These are phyloP conservation scores for Volucella bombylans DNA, from an alignment of 2,888 invertebrate genomes.

Conservation along the genomic window DNA sequence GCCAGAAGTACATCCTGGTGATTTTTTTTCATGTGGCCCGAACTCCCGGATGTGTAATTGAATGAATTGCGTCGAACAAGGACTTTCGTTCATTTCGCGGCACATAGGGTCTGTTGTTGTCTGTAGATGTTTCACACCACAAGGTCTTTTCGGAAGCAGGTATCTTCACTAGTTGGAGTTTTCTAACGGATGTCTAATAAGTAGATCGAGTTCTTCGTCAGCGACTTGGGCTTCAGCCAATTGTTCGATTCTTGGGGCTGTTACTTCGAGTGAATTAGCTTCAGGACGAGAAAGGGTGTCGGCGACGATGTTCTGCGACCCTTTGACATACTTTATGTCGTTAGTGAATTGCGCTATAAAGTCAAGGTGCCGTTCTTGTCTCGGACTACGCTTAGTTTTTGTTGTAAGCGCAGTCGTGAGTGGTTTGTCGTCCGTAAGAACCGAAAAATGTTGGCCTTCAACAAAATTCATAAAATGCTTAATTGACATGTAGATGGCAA, in stretches of 20 bases:
- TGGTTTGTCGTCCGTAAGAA: conserved; percentile 15
- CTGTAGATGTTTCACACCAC: conserved; percentile 23
- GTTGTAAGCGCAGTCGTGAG: conserved; percentile 10
- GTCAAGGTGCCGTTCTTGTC: no score
- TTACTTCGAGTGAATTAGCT: no score
- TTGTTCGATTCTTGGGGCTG: no score
- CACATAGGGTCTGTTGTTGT: conserved; percentile 16
- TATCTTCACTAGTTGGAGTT: neutral
- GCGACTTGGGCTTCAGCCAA: neutral
- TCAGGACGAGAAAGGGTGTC: neutral
- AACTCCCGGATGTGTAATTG: neutral
- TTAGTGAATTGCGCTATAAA: no score
- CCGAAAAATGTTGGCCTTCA: no score
- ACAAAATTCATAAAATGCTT: conserved; percentile 4
- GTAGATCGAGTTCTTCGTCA: neutral
- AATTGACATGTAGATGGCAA: neutral
- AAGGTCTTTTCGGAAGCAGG: neutral
- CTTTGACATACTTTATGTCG: no score
- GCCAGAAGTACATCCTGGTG: neutral
- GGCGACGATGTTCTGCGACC: conserved; percentile 24
- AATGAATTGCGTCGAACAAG: conserved; percentile 1
- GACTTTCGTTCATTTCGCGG: neutral
- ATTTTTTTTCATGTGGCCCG: conserved; percentile 10
- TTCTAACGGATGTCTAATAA: neutral
- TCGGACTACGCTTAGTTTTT: conserved; percentile 3